Evolutionary conservation across 2,888 invertebrate species (phyloP).

Genomic region (Eupithecia subfuscata): DNA sequence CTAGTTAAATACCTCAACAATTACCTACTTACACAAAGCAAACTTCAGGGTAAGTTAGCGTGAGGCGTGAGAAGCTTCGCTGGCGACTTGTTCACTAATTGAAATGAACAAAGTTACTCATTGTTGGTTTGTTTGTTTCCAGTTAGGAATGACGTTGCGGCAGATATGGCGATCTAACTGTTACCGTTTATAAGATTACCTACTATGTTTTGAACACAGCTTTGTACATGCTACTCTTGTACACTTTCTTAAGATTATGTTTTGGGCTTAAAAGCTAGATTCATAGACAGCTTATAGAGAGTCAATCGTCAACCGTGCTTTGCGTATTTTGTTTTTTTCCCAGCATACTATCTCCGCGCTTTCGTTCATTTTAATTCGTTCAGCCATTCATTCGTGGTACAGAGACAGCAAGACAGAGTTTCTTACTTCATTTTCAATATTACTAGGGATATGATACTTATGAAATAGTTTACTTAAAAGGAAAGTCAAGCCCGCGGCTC

Average conservation of each 20-base stretch:
- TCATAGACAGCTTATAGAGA: not conserved
- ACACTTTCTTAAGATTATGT: not conserved
- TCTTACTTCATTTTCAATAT: not conserved
- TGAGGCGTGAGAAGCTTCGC: constrained; percentile 17
- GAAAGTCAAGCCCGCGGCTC: not conserved
- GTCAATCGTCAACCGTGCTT: not conserved
- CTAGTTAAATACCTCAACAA: constrained; percentile 28
- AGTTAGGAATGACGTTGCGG: constrained; percentile 14
- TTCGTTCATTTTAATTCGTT: not conserved
- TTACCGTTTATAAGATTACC: not conserved
- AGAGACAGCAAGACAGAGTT: not conserved
- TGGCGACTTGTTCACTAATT: constrained; percentile 51
- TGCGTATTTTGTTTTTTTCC: too few species aligned
- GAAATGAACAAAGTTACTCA: constrained; percentile 59
- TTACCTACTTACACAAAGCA: constrained; percentile 33
- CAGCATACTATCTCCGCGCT: not conserved
- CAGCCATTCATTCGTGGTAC: not conserved
- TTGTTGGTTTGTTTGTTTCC: constrained; percentile 52
- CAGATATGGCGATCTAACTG: not conserved
- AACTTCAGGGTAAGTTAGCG: constrained; percentile 29
- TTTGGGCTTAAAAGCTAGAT: not conserved
- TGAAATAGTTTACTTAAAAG: not conserved
- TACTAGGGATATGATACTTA: not conserved
- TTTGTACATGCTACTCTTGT: not conserved
- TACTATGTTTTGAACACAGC: not conserved